Conservation (phyloP, 1,140 invertebrate species). For the Lamellibrachia luymesi region DNA sequence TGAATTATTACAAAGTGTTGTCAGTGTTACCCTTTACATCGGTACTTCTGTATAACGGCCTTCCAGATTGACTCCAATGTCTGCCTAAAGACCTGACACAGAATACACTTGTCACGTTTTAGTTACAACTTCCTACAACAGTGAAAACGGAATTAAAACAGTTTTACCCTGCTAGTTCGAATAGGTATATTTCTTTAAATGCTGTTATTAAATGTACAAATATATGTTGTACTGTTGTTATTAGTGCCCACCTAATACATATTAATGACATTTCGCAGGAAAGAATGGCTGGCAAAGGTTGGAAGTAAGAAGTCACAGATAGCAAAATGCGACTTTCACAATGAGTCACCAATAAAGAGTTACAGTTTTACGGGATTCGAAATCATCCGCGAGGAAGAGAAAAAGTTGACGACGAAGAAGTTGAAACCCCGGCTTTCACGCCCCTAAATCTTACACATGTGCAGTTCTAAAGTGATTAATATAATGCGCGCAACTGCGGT, state of each 20-base stretch:
- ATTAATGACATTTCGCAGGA: constrained; percentile 8
- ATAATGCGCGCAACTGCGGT: not conserved
- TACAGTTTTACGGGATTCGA: constrained; percentile 10
- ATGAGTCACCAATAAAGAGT: not conserved
- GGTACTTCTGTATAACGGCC: too few species aligned
- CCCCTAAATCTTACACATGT: not conserved
- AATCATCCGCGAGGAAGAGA: not conserved
- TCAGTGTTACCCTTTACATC: too few species aligned
- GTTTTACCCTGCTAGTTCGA: too few species aligned
- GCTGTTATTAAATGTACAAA: too few species aligned
- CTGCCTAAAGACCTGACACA: too few species aligned
- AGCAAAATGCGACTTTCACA: constrained; percentile 10
- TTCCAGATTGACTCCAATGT: too few species aligned
- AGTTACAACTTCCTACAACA: too few species aligned
- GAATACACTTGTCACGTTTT: too few species aligned
- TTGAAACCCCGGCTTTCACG: not conserved
- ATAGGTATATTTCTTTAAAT: too few species aligned
- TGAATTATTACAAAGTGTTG: too few species aligned
- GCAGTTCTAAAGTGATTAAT: not conserved
- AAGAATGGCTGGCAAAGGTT: constrained; percentile 9
- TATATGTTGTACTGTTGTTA: not conserved
- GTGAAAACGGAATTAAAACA: too few species aligned
- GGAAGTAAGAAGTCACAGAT: constrained; percentile 14
- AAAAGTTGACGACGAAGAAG: constrained; percentile 9
- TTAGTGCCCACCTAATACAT: not conserved